Evolutionary conservation across 2,888 invertebrate species (phyloP).

Genomic region (Pyrrhosoma nymphula): DNA sequence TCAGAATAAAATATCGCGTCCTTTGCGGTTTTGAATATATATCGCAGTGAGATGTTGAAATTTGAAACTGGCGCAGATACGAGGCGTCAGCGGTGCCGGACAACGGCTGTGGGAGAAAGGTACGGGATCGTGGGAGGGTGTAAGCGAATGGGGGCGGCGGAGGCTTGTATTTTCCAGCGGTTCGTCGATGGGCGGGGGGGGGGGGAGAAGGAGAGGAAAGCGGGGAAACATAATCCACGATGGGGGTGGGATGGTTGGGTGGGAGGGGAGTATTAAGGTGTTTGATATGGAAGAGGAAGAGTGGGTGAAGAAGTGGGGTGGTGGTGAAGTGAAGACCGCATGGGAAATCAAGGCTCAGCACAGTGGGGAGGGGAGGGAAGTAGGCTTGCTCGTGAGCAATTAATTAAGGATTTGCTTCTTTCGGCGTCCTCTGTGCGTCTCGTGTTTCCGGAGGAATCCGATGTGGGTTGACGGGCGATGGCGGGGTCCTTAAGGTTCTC

Average conservation of each 20-base stretch:
- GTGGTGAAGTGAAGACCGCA: not conserved
- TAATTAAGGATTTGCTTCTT: not conserved
- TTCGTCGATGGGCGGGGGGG: not conserved
- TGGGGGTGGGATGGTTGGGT: not conserved
- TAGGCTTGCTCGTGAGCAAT: not conserved
- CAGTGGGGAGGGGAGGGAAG: not conserved
- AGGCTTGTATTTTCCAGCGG: too few relatives aligned
- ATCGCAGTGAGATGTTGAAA: too few relatives aligned
- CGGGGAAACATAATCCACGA: too few relatives aligned
- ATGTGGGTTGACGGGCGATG: too few relatives aligned
- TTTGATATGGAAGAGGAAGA: not conserved
- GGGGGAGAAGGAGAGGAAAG: not conserved
- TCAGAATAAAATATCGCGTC: too few relatives aligned
- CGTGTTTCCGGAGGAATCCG: not conserved
- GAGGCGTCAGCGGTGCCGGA: too few relatives aligned
- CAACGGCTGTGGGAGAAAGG: too few relatives aligned
- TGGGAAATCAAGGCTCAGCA: not conserved
- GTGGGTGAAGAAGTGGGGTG: not conserved
- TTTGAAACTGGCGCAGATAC: too few relatives aligned
- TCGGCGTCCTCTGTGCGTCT: not conserved
- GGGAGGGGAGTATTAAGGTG: not conserved
- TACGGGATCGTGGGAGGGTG: too few relatives aligned
- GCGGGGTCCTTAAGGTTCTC: too few relatives aligned
- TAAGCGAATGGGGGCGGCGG: too few relatives aligned
- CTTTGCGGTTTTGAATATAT: too few relatives aligned